These are phyloP conservation scores for Myrmecobius fasciatus DNA, from an alignment of 2,113 vertebrate genomes.

Conservation along the genomic window DNA sequence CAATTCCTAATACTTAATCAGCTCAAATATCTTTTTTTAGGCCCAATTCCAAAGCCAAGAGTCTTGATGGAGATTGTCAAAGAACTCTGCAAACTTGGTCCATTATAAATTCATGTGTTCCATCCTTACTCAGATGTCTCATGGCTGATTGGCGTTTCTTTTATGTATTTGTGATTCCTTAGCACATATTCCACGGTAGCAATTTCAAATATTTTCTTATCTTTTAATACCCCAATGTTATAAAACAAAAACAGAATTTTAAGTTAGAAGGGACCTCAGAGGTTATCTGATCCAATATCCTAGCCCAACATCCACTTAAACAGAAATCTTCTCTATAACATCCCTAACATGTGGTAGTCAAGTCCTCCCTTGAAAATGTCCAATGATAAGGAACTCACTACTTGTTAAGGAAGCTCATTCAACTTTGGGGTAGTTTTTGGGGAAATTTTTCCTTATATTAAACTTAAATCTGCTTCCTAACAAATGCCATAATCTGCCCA, in stretches of 20 bases:
- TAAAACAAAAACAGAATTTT: too few relatives aligned
- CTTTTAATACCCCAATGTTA: not conserved
- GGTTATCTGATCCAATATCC: not conserved
- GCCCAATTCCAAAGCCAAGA: too few relatives aligned
- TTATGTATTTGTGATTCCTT: too few relatives aligned
- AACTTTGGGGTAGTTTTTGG: not conserved
- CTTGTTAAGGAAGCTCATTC: too few relatives aligned
- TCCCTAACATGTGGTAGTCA: not conserved
- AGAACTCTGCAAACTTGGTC: not conserved
- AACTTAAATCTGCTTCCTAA: not conserved
- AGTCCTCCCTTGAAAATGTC: not conserved
- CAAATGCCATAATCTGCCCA: not conserved
- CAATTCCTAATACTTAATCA: too few relatives aligned
- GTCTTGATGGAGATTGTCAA: not conserved
- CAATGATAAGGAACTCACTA: not conserved
- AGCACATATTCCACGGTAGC: not conserved
- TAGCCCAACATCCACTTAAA: not conserved
- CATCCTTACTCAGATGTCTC: too few relatives aligned
- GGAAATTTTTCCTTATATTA: not conserved
- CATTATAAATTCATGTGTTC: not conserved
- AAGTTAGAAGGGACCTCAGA: not conserved
- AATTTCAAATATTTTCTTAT: not conserved
- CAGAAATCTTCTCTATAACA: not conserved
- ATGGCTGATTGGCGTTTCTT: not conserved
- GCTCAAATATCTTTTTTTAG: too few relatives aligned